These are phyloP conservation scores for Coronaproctus castanopsis DNA, from an alignment of 2,888 invertebrate species.

Conservation along the genomic window DNA sequence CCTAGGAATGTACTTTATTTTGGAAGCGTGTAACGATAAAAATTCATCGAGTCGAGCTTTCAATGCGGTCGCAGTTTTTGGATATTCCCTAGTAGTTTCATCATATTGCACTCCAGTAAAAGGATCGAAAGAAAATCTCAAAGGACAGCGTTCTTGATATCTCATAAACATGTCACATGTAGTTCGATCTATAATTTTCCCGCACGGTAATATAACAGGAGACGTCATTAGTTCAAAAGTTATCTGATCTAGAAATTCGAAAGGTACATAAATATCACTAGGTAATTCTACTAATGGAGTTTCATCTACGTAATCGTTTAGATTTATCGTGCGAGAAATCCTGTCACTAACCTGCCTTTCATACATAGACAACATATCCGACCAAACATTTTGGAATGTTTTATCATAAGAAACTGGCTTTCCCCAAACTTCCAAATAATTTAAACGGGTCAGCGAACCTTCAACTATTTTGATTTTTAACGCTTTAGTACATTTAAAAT, in stretches of 20 bases:
- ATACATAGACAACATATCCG: background rate
- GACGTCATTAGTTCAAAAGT: slow-evolving; percentile 55
- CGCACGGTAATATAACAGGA: slow-evolving; percentile 53
- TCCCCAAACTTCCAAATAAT: background rate
- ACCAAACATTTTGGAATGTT: background rate
- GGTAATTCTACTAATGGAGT: background rate
- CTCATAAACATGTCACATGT: background rate
- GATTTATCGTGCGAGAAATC: too few relatives aligned
- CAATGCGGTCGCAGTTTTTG: background rate
- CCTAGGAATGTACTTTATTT: background rate
- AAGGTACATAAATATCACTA: slow-evolving; percentile 32
- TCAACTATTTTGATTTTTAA: background rate
- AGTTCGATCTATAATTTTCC: slow-evolving; percentile 42
- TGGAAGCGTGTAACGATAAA: background rate
- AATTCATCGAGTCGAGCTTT: background rate
- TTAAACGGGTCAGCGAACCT: background rate
- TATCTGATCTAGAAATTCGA: slow-evolving; percentile 52
- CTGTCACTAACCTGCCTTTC: too few relatives aligned
- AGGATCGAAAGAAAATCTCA: background rate
- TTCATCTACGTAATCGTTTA: background rate
- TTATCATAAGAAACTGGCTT: background rate
- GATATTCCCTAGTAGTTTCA: background rate
- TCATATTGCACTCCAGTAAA: background rate
- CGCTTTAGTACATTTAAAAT: background rate
- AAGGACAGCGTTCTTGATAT: background rate